These are phyloP conservation scores for Piscicola geometra DNA, from an alignment of 2,888 invertebrate genomes.

Conservation along the genomic window DNA sequence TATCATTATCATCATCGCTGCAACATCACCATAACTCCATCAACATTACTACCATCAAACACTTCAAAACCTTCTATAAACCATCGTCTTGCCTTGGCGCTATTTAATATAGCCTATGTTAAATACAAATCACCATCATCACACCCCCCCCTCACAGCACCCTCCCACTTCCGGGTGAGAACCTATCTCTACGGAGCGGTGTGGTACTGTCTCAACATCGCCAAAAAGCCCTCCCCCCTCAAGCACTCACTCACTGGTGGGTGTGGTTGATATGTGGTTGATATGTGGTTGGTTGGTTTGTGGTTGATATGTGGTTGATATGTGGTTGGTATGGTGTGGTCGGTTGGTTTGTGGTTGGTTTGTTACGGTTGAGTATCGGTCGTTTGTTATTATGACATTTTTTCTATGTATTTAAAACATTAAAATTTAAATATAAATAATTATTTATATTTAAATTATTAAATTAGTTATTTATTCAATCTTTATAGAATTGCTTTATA, in stretches of 20 bases:
- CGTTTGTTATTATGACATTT: too few relatives aligned
- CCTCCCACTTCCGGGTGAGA: constrained; percentile 74
- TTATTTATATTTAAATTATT: too few relatives aligned
- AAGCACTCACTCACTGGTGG: not conserved
- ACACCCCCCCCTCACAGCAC: constrained; percentile 58
- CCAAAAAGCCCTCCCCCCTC: constrained; percentile 43
- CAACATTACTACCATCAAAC: not conserved
- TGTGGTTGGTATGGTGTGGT: not conserved
- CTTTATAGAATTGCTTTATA: too few relatives aligned
- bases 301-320: not conserved
- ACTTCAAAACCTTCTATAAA: not conserved
- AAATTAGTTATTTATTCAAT: too few relatives aligned
- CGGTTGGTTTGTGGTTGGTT: too few relatives aligned
- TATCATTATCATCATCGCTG: too few relatives aligned
- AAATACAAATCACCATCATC: not conserved
- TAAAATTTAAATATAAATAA: too few relatives aligned
- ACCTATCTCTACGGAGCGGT: constrained; percentile 81
- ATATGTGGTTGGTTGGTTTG: not conserved
- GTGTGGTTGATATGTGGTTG: too few relatives aligned
- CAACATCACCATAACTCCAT: too few relatives aligned
- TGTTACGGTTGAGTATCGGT: too few relatives aligned
- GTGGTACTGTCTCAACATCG: constrained; percentile 71
- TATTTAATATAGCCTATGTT: not conserved
- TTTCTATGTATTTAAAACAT: too few relatives aligned
- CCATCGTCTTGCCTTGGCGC: not conserved